Evolutionary conservation across 2,797 vertebrate genomes (phyloP), one percentile per base, ranked within the genome.

Genomic region (Gymnopithys bicolor): DNA sequence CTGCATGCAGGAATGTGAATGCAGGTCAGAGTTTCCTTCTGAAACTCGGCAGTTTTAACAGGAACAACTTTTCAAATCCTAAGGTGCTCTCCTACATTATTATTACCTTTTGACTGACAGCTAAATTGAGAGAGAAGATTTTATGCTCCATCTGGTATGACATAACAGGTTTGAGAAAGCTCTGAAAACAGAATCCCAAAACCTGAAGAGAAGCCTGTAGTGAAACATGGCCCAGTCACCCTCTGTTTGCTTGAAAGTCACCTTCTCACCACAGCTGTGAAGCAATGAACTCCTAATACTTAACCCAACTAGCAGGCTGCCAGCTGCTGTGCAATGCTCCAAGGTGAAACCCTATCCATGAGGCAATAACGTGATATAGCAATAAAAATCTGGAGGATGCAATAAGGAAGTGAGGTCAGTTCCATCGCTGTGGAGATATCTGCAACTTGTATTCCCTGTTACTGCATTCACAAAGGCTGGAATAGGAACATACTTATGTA

Each of bases 371-470:
- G 0, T 28, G 18, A 80, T 66, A 81, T 1, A 68, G 39, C 27
- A 91, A 74, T 88, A 87, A 91, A 91, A 48, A 30, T 48, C 62
- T 39, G n/a, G 17, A 73, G 66, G 68, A 73, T 10, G 35, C 85
- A 93, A 74, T 90, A 92, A 94, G 85, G 93, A 96, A 96, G 48
- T 63, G 62, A 93, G 51, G 19, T 62, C 71, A 66, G 8, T 30
- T 87, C 35, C 16, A 60, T 8, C 35, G 41, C 83, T 53, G 32
- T 21, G 33, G 63, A 70, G 74, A 17, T 64, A 93, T 18, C 15
- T 5, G 37, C 51, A 79, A 45, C 12, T 67, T 67, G 74, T 56
- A 73, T 22, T 56, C 35, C 39, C 33, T 48, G 28, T 39, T 76
- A 30, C 28, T 24, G 12, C 48, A 49, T 48, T 76, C 68, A 87